Base-by-base conservation (phyloP, 1,140 invertebrate genomes). In the Anastrepha obliqua region DNA sequence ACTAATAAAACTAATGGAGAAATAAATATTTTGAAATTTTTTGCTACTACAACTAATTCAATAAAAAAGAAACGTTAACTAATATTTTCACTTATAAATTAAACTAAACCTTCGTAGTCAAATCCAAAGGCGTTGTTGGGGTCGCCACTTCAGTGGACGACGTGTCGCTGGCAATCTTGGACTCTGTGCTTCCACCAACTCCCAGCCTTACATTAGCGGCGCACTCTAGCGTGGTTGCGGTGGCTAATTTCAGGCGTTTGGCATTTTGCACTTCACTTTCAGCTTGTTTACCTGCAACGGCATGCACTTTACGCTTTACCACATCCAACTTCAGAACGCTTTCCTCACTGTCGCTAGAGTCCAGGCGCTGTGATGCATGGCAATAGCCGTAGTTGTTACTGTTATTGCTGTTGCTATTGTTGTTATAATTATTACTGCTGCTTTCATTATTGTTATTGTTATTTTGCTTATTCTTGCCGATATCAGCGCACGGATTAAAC, bases 71-170 rank as follows among this genome's bases (percentile, higher is more conserved):
- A 11, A 9, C 64, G 8, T 85, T 15, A 29, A 74, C 29, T 15
- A 55, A 85, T 85, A 55, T 47, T 2, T n/a, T 1, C 42, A 47
- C 13, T 44, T 1, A 1, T 17, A 47, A 44, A 3, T 13, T 29
- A 58, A 11, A 3, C n/a, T 85, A 89, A 88, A 94, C 94, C 94
- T 95, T 95, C 88, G 94, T 95, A 67, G 96, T 97, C 67, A 97
- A 94, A 91, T 97, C 96, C 65, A 97, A 92, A 6, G 96, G 96
- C 59, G 94, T 92, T 1, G 94, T 90, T 65, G 93, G 86, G 91
- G 91, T 70, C 74, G 87, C 89, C 93, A 94, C 65, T 94, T 90
- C 88, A 94, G 94, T 88, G 2, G 42, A 29, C 3, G 67, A 3
- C 29, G 9, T 17, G 13, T 13, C 29, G 13, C 67, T 70, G 13